Evolutionary conservation across 2,888 invertebrate species (phyloP), one percentile per base, ranked within the genome.

Genomic region (Eremobia ochroleuca): DNA sequence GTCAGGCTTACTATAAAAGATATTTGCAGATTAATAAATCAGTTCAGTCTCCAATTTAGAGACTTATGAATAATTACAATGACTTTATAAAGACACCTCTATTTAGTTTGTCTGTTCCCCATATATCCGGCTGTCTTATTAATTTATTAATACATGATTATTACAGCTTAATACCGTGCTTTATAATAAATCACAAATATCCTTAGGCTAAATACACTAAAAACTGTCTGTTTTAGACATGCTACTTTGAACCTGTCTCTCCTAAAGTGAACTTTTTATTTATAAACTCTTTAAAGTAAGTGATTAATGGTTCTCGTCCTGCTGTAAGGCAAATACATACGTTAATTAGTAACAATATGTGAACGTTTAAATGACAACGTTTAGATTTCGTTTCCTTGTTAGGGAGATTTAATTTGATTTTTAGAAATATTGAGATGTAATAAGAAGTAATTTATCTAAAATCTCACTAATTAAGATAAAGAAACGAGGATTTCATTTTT

Each of bases 321-420:
- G 81, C 78, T 85, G 74, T 81, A 80, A 86, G 83, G 82, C 84
- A 85, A 86, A 85, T 85, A 81, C 77, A 85, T 85, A 81, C 77
- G 83, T 87, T 89, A 90, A 89, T 90, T 90, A 90, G 88, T 81
- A 80, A 85, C 85, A 81, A 77, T 82, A 88, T 87, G 81, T 86
- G 83, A 80, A 80, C 72, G 65, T 81, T 80, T 77, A 77, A 67
- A 37, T 82, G 83, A 81, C 82, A 81, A 65, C 82, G 59, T 76
- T 76, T 79, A 75, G 40, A 5, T 77, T 74, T 52, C 49, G 52
- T 69, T 85, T 87, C 83, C 83, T 76, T 83, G 83, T 78, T 82
- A 64, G 25, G 66, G n/a, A 13, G 31, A 6, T 37, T 43, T 25
- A 5, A 49, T 79, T 81, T 64, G 21, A 4, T 62, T 15, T 83